Evolutionary conservation across 2,113 vertebrate species (phyloP), one percentile per base, ranked within the genome.

Genomic region (Strix aluco): DNA sequence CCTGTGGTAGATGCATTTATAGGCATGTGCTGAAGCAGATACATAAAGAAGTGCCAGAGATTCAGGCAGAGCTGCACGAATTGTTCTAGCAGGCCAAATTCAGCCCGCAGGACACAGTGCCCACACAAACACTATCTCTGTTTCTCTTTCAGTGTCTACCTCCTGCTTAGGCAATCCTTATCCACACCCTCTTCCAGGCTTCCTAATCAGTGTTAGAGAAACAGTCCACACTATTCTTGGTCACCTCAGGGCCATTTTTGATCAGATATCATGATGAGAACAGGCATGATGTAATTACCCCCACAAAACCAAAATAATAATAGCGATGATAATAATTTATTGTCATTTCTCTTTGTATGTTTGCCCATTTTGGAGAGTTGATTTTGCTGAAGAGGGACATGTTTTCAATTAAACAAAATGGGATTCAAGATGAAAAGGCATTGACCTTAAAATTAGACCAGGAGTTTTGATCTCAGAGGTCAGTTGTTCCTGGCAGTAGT

Each of bases 161-260:
- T 80, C 62, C 58, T 47, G 32, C 54, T 40, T 8, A 54, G 59
- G 59, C 42, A 91, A 58, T 77, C 66, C 5, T 2, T 13, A 10
- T 4, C 90, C 85, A 91, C 85, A 59, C 92, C 90, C 88, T 90
- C 51, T 77, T 69, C 73, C 85, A 73, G 46, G 59, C 79, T 96
- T 94, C 95, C 92, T 95, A 73, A 57, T 49, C 88, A 77, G 84
- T 52, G 66, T 88, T 90, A 90, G 67, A 86, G 95, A 93, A 97
- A 96, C 92, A 96, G 66, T 51, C 42, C 49, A 30, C 54, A 30
- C 94, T 95, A 88, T 95, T 93, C 79, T 82, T 62, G 85, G 79
- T 91, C 94, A 94, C 85, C 51, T 88, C 46, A 5, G 34, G 85
- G 72, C 74, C 71, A 11, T 42, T 82, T 86, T 92, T 67, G 25